phyloP scores from a whole-genome alignment of 1,140 invertebrate species.

The Nylanderia fulva region DNA sequence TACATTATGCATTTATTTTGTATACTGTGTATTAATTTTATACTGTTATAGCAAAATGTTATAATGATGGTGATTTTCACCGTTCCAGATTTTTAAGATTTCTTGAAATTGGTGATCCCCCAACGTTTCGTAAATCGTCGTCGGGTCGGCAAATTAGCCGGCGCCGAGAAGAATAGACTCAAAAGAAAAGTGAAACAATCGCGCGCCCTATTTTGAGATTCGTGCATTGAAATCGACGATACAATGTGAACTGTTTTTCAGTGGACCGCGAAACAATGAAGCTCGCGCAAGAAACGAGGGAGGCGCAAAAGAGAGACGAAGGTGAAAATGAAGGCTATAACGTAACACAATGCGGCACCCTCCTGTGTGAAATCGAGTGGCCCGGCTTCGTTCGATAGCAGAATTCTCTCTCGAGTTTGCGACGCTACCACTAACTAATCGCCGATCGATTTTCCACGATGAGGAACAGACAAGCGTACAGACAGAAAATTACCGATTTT shows the following conservation, averaged over 20 bases:
- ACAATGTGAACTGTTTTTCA: slow-evolving; percentile 64
- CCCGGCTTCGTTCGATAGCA: slow-evolving; percentile 47
- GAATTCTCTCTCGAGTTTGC: slow-evolving; percentile 60
- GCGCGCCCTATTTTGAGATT: slow-evolving; percentile 65
- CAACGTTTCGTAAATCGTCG: slow-evolving; percentile 41
- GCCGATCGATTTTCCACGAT: slow-evolving; percentile 35
- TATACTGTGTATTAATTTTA: too few species aligned
- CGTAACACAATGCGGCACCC: slow-evolving; percentile 76
- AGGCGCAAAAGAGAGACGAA: slow-evolving; percentile 58
- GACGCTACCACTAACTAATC: slow-evolving; percentile 36
- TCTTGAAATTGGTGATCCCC: slow-evolving; percentile 6
- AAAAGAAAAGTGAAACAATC: slow-evolving; percentile 70
- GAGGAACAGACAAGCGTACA: not conserved
- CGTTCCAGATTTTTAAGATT: not conserved
- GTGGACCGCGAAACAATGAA: slow-evolving; percentile 69
- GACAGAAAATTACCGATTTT: slow-evolving; percentile 24
- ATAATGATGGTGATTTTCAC: not conserved
- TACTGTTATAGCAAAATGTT: too few species aligned
- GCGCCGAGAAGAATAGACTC: slow-evolving; percentile 54
- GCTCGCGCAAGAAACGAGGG: slow-evolving; percentile 41
- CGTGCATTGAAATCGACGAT: slow-evolving; percentile 66
- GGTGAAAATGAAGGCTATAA: slow-evolving; percentile 64
- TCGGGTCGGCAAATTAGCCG: slow-evolving; percentile 58
- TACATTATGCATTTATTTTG: too few species aligned
- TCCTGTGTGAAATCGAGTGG: slow-evolving; percentile 74